Base-by-base conservation (phyloP, 2,888 invertebrate genomes). In the Chromoteleia sp. region DNA sequence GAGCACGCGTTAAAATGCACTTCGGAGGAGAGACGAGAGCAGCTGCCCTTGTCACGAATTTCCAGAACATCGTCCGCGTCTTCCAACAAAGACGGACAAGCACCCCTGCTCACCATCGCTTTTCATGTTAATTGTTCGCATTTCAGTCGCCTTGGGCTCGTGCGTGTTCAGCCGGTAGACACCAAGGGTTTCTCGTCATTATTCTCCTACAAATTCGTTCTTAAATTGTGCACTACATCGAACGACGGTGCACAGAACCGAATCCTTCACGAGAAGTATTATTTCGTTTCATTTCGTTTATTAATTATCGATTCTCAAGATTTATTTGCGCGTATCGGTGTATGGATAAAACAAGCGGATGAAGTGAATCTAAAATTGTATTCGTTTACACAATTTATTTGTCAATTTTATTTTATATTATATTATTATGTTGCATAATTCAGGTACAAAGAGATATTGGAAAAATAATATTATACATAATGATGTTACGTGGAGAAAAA, bases 21-120 rank as follows among this genome's bases (percentile, higher is more conserved):
- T 76, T 68, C 25, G 77, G 17, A 79, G 77, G 17, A 79, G 83
- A 84, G 83, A 82, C 80, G 83, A 84, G 52, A 25, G 85, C 87
- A 87, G 86, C 87, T 87, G 87, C 85, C 82, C 73, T 81, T 83
- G 86, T 86, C 86, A 82, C 82, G 81, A 83, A 81, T 84, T 83
- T 83, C 80, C 74, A 76, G 71, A 48, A 83, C 75, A 80, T 82
- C 84, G 84, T 81, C 81, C 71, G 81, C 74, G 80, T 82, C 84
- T 85, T 80, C 78, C 54, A 81, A 85, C 86, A 87, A 87, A 86
- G 84, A 83, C 83, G 65, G 81, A 81, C 78, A 65, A 56, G 71
- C 33, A 30, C 67, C 67, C 59, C 61, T 59, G 65, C 19, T 58
- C 67, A 7, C 59, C 59, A 14, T 68, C 39, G 76, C 73, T 73